Evolutionary conservation across 2,113 vertebrate genomes (phyloP), one percentile per base, ranked within the genome.

Genomic region (Anseranas semipalmata): DNA sequence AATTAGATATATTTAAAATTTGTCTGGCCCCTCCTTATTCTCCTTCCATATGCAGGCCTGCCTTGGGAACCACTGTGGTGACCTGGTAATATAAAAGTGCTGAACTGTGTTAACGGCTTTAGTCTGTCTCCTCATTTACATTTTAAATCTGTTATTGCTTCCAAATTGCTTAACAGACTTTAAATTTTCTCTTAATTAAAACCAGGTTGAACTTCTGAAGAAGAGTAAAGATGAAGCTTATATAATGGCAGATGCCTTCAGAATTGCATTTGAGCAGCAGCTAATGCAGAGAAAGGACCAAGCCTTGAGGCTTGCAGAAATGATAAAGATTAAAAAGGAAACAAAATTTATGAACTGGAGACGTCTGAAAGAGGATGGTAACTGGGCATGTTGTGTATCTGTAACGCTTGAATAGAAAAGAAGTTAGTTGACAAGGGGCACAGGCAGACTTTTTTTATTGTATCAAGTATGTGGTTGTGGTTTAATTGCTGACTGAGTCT

Each of bases 261-360:
- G 99, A 67, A 99, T 99, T 70, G 99, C 99, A 8, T 99, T 99
- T 95, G 99, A 99, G 94, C 99, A 99, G 93, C 99, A 99, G 55
- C 94, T 99, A 91, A 98, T 97, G 97, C 98, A 98, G 96, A 98
- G 95, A 56, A 99, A 98, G 52, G 98, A 99, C 62, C 98, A 99
- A 71, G 98, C 98, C 65, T 96, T 99, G 76, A 97, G 98, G 68
- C 63, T 98, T 91, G 98, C 98, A 21, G 98, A 98, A 94, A 90
- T 96, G 50, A 97, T 98, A 35, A 96, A 83, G 58, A 53, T 94
- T 87, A 96, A 95, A 96, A 98, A 97, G 90, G 94, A 97, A 52
- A 97, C 91, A 6, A 96, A 95, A 43, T 79, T 96, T 80, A 82
- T 93, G 2, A 97, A 85, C 55, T 97, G 98, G 98, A 98, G 95